These are phyloP conservation scores for Anoplius nigerrimus DNA, from an alignment of 2,888 invertebrate species.

Conservation along the genomic window DNA sequence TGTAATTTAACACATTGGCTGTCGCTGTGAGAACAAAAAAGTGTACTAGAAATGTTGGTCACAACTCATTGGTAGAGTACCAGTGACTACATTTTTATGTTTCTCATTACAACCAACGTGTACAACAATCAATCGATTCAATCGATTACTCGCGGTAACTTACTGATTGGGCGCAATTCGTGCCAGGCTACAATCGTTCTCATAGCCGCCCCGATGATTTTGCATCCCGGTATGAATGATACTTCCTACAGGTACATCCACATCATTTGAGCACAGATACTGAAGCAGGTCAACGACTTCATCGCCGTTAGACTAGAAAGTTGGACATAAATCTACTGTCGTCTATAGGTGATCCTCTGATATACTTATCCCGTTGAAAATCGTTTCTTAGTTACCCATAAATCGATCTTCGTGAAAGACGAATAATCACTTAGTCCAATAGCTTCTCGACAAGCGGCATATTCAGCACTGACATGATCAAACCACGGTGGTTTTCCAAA, in stretches of 20 bases:
- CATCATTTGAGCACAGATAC: constrained; percentile 96
- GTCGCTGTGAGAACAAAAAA: not conserved
- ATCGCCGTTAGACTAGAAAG: constrained; percentile 84
- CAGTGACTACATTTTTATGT: constrained; percentile 1
- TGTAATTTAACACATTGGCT: not conserved
- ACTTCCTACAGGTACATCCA: constrained; percentile 93
- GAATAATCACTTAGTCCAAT: constrained; percentile 97
- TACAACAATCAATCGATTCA: not conserved
- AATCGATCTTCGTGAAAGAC: constrained; percentile 96
- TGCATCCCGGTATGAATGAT: constrained; percentile 99
- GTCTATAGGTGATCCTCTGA: not conserved
- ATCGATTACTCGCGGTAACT: constrained; percentile 63
- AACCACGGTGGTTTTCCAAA: constrained; percentile 97
- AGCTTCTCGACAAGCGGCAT: constrained; percentile 93
- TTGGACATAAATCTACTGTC: constrained; percentile 16
- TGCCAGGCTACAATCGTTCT: constrained; percentile 97
- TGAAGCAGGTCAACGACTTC: constrained; percentile 94
- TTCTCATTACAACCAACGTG: not conserved
- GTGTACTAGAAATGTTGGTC: too few species aligned
- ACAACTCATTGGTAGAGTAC: too few species aligned
- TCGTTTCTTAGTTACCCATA: constrained; percentile 81
- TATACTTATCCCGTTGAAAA: not conserved
- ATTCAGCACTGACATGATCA: constrained; percentile 90
- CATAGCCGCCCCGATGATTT: constrained; percentile 95
- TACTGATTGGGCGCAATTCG: constrained; percentile 92